These are phyloP conservation scores for Lycia hirtaria DNA, from an alignment of 2,888 invertebrate species.

Conservation along the genomic window DNA sequence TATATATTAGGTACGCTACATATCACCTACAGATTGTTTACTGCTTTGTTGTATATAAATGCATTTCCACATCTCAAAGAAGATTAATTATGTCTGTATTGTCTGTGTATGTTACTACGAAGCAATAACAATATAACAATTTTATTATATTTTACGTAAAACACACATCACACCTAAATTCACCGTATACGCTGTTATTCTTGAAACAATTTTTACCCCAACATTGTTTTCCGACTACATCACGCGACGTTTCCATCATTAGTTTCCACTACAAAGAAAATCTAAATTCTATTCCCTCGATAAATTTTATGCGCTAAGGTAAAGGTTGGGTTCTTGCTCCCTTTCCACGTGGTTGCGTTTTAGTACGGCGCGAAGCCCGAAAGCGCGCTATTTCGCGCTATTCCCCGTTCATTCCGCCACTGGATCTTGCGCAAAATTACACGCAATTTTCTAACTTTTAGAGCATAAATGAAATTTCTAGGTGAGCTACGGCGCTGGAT, in stretches of 20 bases:
- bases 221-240: slow-evolving; percentile 10
- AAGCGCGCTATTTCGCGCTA: slow-evolving; percentile 40
- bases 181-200: neutral
- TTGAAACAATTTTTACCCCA: slow-evolving; percentile 29
- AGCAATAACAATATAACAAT: too few species aligned
- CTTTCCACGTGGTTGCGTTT: slow-evolving; percentile 42
- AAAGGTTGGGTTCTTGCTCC: slow-evolving; percentile 38
- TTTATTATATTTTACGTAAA: too few species aligned
- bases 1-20: too few species aligned
- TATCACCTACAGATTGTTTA: too few species aligned
- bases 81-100: too few species aligned
- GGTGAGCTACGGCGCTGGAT: slow-evolving; percentile 34
- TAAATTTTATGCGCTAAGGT: slow-evolving; percentile 35
- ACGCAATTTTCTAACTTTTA: slow-evolving; percentile 44
- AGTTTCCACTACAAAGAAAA: slow-evolving; percentile 37
- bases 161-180: neutral
- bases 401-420: slow-evolving; percentile 25
- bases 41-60: too few species aligned
- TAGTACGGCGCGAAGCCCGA: slow-evolving; percentile 41
- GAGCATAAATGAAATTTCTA: slow-evolving; percentile 41
- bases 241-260: slow-evolving; percentile 33
- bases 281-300: slow-evolving; percentile 42
- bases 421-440: slow-evolving; percentile 43
- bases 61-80: too few species aligned
- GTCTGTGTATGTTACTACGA: too few species aligned